Base-by-base conservation (phyloP, 2,113 vertebrate species). In the Tachuris rubrigastra region DNA sequence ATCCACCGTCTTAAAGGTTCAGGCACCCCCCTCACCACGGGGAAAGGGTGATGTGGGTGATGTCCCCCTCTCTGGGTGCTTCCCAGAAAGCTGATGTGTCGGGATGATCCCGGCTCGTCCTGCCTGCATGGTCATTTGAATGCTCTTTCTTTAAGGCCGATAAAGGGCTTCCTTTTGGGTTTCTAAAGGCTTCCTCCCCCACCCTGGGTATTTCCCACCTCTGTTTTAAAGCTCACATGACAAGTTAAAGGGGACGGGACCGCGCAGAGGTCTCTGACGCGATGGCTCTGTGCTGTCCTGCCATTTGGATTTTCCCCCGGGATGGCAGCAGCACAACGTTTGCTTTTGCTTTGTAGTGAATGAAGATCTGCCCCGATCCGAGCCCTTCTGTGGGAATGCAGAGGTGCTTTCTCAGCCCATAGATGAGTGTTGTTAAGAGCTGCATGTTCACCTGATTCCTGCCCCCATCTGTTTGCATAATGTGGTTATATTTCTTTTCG, bases 401-500 rank as follows among this genome's bases (percentile, higher is more conserved):
- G 87, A 91, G 77, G 87, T 58, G 87, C 92, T 90, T 80, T 68
- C 92, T 91, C 49, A 66, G 39, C 93, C 95, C 16, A 0, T 90
- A 50, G 82, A 9, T 88, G 72, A 59, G 31, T 44, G 72, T 82
- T 50, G 22, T 65, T 68, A 21, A 37, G 58, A 87, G 88, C 95
- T 95, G 95, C 96, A 63, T 92, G 93, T 93, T 91, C 94, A 93
- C 95, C 96, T 49, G 77, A 47, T 82, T 89, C 90, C 80, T 85
- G 60, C 71, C 84, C 91, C 90, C 74, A 5, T 78, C 83, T n/a
- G 52, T 89, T 92, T 86, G 91, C 94, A 78, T 91, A 87, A 96
- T 93, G 96, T 96, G 92, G 41, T 87, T 95, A 15, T 94, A 90
- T 94, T 94, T 96, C 86, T 93, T 74, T 97, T 94, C 72, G 96